Percentiles rank a stretch among this genome's conserved stretches.
phyloP scores from a whole-genome alignment of 2,888 invertebrate species.

The Drosophila falleni region DNA sequence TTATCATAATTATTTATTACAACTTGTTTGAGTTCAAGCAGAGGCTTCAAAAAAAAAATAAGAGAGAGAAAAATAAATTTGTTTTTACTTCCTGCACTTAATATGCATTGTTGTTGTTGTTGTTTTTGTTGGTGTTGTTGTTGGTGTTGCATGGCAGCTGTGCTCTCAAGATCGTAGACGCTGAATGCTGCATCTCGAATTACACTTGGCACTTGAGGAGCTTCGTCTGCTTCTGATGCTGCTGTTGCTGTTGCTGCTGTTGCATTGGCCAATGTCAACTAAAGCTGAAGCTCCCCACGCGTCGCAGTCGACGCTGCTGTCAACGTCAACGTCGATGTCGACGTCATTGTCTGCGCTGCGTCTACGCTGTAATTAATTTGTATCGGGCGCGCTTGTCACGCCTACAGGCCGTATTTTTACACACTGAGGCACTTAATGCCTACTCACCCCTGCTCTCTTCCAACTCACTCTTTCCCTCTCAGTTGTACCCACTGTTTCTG shows the following conservation, averaged over 20 bases:
- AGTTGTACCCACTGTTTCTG: not conserved
- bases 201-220: conserved; percentile 54
- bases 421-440: conserved; percentile 2
- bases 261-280: conserved; percentile 46
- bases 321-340: conserved; percentile 9
- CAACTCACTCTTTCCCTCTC: not conserved
- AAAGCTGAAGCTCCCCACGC: conserved; percentile 42
- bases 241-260: conserved; percentile 1
- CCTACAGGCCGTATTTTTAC: conserved; percentile 42
- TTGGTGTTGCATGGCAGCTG: conserved; percentile 42
- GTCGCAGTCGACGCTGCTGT: conserved; percentile 7
- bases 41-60: conserved; percentile 18
- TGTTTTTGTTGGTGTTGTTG: conserved; percentile 25
- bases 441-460: not conserved
- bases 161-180: conserved; percentile 47
- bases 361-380: conserved; percentile 72
- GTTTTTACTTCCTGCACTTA: conserved; percentile 48
- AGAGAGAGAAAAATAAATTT: conserved; percentile 1
- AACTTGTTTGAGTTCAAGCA: conserved; percentile 57
- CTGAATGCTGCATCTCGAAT: conserved; percentile 49
- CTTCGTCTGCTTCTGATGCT: conserved; percentile 29
- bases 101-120: conserved; percentile 13
- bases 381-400: conserved; percentile 58
- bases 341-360: conserved; percentile 50
- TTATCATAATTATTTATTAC: conserved; percentile 68